Evolutionary conservation across 1,140 invertebrate genomes (phyloP).

Genomic region (Antheraea pernyi): DNA sequence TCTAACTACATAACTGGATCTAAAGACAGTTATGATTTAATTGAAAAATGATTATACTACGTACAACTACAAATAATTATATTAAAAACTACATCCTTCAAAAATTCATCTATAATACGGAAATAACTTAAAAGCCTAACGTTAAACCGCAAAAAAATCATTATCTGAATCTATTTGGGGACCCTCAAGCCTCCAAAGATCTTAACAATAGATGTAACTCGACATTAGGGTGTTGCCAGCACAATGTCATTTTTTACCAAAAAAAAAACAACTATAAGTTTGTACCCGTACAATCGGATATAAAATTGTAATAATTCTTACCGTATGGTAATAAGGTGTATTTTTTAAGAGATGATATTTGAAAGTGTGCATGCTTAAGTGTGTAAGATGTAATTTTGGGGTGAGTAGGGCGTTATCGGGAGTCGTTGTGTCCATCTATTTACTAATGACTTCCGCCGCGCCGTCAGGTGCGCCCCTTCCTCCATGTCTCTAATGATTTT

Average conservation of each 20-base stretch:
- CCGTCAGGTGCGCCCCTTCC: conserved; percentile 62
- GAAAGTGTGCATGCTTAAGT: conserved; percentile 12
- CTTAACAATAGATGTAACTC: conserved; percentile 64
- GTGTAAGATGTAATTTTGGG: conserved; percentile 51
- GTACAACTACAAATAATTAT: background rate
- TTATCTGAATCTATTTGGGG: conserved; percentile 50
- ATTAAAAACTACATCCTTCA: background rate
- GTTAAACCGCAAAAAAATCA: conserved; percentile 35
- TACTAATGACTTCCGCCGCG: conserved; percentile 72
- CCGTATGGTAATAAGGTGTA: conserved; percentile 11
- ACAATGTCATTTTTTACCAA: conserved; percentile 61
- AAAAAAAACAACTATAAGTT: conserved; percentile 30
- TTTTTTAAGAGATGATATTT: conserved; percentile 6
- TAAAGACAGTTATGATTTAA: too few species aligned
- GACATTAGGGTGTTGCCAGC: conserved; percentile 55
- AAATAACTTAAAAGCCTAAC: conserved; percentile 50
- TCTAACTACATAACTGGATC: too few species aligned
- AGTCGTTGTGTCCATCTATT: conserved; percentile 68
- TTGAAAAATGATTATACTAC: too few species aligned
- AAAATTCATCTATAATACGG: conserved; percentile 15
- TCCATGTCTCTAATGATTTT: conserved; percentile 44
- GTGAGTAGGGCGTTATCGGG: conserved; percentile 62
- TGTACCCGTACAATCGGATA: conserved; percentile 14
- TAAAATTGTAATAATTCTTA: conserved; percentile 28
- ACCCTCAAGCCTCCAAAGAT: conserved; percentile 60